A percentile compares a stretch with the other conserved stretches of the same genome.
Conservation (phyloP, 2,888 invertebrate genomes). For the Archips xylosteana region DNA sequence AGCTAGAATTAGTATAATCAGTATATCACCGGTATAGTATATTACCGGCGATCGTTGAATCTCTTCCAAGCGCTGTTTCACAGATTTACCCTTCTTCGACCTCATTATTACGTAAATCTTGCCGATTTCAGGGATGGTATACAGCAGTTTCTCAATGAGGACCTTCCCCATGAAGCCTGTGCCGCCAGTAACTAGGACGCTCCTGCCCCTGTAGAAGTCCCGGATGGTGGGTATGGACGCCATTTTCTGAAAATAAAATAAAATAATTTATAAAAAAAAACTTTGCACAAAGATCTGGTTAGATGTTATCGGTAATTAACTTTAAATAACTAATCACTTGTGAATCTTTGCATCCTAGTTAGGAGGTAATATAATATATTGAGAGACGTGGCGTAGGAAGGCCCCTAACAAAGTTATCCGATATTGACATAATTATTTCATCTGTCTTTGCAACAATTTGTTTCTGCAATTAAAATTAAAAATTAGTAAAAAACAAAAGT, state of each 20-base stretch:
- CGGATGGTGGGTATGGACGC: slow-evolving; percentile 74
- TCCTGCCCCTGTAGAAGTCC: slow-evolving; percentile 86
- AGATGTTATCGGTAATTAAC: too few species aligned
- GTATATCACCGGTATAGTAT: slow-evolving; percentile 25
- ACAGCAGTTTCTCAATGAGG: slow-evolving; percentile 87
- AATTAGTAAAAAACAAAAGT: too few species aligned
- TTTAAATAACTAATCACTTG: too few species aligned
- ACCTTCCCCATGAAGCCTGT: slow-evolving; percentile 88
- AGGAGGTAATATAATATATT: too few species aligned
- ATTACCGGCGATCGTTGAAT: slow-evolving; percentile 87
- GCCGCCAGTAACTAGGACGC: slow-evolving; percentile 86
- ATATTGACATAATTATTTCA: too few species aligned
- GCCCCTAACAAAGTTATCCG: too few species aligned
- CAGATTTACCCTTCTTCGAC: slow-evolving; percentile 87
- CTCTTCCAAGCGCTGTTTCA: slow-evolving; percentile 85
- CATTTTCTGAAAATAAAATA: slow-evolving; percentile 65
- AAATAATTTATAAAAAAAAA: neutral
- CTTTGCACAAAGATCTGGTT: neutral
- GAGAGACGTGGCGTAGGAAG: too few species aligned
- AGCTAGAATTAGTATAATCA: too few species aligned
- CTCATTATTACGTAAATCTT: slow-evolving; percentile 87
- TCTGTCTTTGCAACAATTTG: too few species aligned
- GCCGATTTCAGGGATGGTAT: slow-evolving; percentile 85
- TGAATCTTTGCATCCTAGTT: too few species aligned
- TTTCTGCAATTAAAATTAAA: too few species aligned